Conservation (phyloP, 2,797 vertebrate species). For the Danio aesculapii region DNA sequence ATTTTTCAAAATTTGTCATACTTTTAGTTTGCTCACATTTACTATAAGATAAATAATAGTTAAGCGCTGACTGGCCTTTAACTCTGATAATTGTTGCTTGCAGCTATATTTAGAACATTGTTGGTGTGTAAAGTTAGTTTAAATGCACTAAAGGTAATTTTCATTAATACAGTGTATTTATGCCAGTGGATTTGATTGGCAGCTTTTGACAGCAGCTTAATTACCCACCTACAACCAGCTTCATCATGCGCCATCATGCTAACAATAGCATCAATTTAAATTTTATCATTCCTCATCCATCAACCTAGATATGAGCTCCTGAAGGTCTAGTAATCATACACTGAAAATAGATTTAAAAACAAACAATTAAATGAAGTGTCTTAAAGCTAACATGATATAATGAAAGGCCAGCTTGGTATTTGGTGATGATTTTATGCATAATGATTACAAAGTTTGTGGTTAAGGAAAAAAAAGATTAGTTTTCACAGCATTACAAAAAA, state of each 20-base stretch:
- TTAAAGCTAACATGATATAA: neutral
- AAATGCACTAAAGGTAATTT: conserved; percentile 1
- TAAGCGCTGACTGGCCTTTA: too few species aligned
- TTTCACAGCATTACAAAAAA: too few species aligned
- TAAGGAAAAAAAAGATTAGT: too few species aligned
- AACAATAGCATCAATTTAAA: conserved; percentile 17
- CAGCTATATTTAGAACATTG: too few species aligned
- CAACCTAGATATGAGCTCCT: neutral
- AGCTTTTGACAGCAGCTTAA: conserved; percentile 24
- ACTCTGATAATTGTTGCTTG: too few species aligned
- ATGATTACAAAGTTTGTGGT: too few species aligned
- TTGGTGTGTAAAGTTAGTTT: neutral
- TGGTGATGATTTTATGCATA: too few species aligned
- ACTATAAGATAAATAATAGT: too few species aligned
- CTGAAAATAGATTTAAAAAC: neutral
- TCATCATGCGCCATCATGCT: neutral
- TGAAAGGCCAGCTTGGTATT: too few species aligned
- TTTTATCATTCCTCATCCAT: conserved; percentile 2
- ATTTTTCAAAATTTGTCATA: too few species aligned
- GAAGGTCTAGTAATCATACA: neutral
- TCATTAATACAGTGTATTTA: neutral
- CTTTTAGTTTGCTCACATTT: too few species aligned
- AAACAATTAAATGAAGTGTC: conserved; percentile 1
- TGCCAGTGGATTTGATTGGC: conserved; percentile 21
- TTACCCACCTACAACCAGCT: conserved; percentile 2